phyloP scores from a whole-genome alignment of 1,140 invertebrate species.

The Zophobas morio region DNA sequence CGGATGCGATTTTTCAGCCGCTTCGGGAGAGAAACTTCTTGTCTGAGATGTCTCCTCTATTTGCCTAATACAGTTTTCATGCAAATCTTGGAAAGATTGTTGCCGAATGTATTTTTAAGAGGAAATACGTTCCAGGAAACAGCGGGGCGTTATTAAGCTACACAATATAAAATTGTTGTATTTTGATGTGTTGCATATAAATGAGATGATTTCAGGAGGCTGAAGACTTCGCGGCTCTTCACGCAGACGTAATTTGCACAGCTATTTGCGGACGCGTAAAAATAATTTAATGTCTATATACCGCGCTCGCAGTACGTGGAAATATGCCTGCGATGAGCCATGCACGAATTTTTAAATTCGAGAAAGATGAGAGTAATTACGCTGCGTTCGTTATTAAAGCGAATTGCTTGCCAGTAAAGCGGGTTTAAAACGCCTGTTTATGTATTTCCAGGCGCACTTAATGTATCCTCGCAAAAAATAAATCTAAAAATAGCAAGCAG shows the following conservation, averaged over 20 bases:
- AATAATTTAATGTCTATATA: too few relatives aligned
- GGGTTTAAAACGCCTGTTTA: too few relatives aligned
- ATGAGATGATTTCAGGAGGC: conserved; percentile 17
- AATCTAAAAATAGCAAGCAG: too few relatives aligned
- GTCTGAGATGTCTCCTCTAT: conserved; percentile 10
- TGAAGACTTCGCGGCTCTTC: conserved; percentile 5
- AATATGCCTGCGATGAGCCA: too few relatives aligned
- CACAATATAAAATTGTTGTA: conserved; percentile 36
- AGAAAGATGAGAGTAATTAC: too few relatives aligned
- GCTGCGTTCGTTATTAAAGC: too few relatives aligned
- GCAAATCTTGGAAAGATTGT: conserved; percentile 30
- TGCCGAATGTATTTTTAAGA: conserved; percentile 18
- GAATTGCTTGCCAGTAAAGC: too few relatives aligned
- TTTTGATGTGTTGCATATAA: conserved; percentile 16
- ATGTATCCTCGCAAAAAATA: too few relatives aligned
- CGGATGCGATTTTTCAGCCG: conserved; percentile 9
- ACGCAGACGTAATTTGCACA: conserved; percentile 12
- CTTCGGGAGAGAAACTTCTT: conserved; percentile 20
- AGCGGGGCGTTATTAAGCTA: conserved; percentile 9
- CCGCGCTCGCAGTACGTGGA: too few relatives aligned
- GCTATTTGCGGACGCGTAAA: not conserved
- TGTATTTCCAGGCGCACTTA: too few relatives aligned
- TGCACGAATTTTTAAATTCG: too few relatives aligned
- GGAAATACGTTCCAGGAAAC: conserved; percentile 21
- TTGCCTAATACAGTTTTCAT: conserved; percentile 35